Evolutionary conservation across 1,140 invertebrate species (phyloP), one percentile per base, ranked within the genome.

Genomic region (Philopotamus ludificatus): DNA sequence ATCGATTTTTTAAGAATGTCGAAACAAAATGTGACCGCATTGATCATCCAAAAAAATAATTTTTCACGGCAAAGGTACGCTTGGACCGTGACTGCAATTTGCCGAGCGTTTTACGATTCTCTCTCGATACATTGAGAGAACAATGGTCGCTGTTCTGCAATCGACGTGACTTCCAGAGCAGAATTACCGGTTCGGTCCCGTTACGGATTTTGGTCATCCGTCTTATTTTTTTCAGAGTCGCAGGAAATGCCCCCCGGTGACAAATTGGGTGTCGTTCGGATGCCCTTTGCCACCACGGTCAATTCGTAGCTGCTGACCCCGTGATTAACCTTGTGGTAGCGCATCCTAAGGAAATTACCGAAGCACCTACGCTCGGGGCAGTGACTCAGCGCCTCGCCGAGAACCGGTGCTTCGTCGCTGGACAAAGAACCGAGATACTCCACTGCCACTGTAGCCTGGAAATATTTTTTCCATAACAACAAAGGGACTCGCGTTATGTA

Each of bases 241-340:
- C 66, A 68, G 67, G 63, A 69, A 69, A 62, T 62, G 50, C 51
- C 50, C 63, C 63, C 22, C 12, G 4, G 26, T 61, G 59, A n/a
- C 42, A 47, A 68, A 68, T 67, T 54, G 61, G 18, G 39, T 55
- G 28, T 51, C 39, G 25, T 55, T 57, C 18, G 50, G n/a, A 9
- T 62, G 59, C 49, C 67, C 67, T 69, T 58, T 69, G 63, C 47
- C 62, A 42, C 54, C 51, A 47, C 61, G 10, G 22, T 42, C 62
- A 69, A 69, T 69, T 69, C 45, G 58, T 62, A 58, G 54, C 63
- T 54, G 63, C 62, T 63, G 67, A 69, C 67, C 67, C 60, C 67
- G n/a, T 47, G 58, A 57, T 69, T 69, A 69, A 69, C 67, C 67
- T 65, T 65, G 67, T 18, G 28, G 63, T 47, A 21, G 41, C 21